Evolutionary conservation across 2,888 invertebrate genomes (phyloP).

Genomic region (Lamellibrachia columna): DNA sequence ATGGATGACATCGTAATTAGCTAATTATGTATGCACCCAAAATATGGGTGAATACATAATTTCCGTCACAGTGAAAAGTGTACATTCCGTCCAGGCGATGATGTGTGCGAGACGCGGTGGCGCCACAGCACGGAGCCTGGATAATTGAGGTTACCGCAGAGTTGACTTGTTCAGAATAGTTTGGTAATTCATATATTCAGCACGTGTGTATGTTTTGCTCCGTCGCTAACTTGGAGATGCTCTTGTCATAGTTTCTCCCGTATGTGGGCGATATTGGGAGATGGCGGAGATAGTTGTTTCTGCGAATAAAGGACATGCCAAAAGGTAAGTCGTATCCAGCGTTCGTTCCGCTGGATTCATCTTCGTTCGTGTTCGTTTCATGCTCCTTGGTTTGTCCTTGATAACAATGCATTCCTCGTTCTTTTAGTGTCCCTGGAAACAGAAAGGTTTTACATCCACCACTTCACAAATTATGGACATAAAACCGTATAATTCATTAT

Average conservation of each 20-base stretch:
- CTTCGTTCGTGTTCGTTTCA: background rate
- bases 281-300: background rate
- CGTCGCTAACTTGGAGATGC: background rate
- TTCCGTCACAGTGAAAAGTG: no score
- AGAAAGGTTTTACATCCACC: background rate
- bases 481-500: background rate
- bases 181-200: no score
- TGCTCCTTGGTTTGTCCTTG: background rate
- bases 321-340: background rate
- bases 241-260: background rate
- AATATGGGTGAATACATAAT: no score
- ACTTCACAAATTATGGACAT: background rate
- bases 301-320: background rate
- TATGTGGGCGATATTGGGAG: conserved; percentile 10
- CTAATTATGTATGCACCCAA: no score
- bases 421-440: background rate
- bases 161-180: no score
- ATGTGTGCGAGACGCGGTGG: no score
- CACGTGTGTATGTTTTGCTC: background rate
- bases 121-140: no score
- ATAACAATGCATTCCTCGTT: background rate
- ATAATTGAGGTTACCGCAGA: no score
- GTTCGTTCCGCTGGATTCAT: background rate
- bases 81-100: no score
- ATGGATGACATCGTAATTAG: no score